Base-by-base conservation (phyloP, 1,140 invertebrate species). In the Eupristina koningsbergeri region DNA sequence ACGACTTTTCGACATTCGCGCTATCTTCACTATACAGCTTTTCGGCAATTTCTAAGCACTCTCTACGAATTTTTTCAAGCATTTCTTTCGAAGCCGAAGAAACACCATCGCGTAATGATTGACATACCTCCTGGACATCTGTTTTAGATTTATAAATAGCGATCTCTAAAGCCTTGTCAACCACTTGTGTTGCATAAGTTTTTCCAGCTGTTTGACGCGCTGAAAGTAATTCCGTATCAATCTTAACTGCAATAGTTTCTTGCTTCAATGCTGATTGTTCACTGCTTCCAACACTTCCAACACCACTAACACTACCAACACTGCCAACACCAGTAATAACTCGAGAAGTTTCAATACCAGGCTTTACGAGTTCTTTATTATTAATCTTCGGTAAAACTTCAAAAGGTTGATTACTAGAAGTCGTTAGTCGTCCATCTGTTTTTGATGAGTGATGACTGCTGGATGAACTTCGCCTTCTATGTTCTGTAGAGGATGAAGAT, bases 71-170 rank as follows among this genome's bases (percentile, higher is more conserved):
- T 45, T 86, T 89, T 13, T 91, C 89, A 6, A 91, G 34, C 9
- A 91, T 88, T 9, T 91, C 88, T 29, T 92, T 92, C 0, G 91
- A 92, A 0, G 92, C 90, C 9, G 91, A 88, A 5, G 89, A 80
- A 7, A 92, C 91, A 0, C 89, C 92, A 22, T 85, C 87, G 8
- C 91, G 85, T 11, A 93, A 47, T 0, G 91, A 92, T 41, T 91
- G 89, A 69, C 92, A 93, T 0, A 92, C 90, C 76, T 93, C 91
- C 11, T 92, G 90, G 0, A 93, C 91, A 63, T 93, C 92, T 8
- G 91, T 91, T 78, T 93, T 92, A 17, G 92, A 93, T 74, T 92
- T 92, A 71, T 93, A 92, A 69, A 93, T 91, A 0, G 92, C 92
- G 41, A 92, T 90, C 61, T 92, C 92, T 13, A 93, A 84, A 2